phyloP scores from a whole-genome alignment of 2,113 vertebrate species.

The Bos javanicus region DNA sequence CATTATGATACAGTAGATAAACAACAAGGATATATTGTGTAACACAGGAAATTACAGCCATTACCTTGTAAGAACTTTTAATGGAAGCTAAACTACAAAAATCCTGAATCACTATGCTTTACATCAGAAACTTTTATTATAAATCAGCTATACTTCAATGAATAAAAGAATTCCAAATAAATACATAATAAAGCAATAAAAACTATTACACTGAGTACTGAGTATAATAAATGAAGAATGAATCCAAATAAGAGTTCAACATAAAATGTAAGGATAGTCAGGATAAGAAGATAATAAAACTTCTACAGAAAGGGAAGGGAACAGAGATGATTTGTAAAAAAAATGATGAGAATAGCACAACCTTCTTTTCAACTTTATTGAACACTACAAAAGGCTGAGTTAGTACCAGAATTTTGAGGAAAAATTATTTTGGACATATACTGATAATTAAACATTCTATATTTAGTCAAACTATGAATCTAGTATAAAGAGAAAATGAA shows the following conservation, averaged over 20 bases:
- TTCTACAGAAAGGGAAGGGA: background rate
- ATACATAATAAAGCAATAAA: background rate
- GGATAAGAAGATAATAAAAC: background rate
- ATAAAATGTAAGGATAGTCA: background rate
- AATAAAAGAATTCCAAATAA: background rate
- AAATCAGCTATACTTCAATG: background rate
- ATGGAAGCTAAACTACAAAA: background rate
- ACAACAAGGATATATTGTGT: background rate
- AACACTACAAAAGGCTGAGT: background rate
- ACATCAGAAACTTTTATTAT: background rate
- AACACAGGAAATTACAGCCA: background rate
- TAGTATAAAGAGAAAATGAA: background rate
- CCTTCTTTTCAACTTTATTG: background rate
- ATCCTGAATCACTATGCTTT: background rate
- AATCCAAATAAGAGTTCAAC: background rate
- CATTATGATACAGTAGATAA: background rate
- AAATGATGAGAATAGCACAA: background rate
- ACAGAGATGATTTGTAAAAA: background rate
- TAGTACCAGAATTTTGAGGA: background rate
- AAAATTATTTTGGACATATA: background rate
- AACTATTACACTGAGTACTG: background rate
- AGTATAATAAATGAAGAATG: background rate
- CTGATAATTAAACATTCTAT: background rate
- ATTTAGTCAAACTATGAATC: background rate
- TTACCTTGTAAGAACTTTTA: background rate